These are phyloP conservation scores for Tenthredo mesomela DNA, from an alignment of 2,888 invertebrate genomes.

Conservation along the genomic window DNA sequence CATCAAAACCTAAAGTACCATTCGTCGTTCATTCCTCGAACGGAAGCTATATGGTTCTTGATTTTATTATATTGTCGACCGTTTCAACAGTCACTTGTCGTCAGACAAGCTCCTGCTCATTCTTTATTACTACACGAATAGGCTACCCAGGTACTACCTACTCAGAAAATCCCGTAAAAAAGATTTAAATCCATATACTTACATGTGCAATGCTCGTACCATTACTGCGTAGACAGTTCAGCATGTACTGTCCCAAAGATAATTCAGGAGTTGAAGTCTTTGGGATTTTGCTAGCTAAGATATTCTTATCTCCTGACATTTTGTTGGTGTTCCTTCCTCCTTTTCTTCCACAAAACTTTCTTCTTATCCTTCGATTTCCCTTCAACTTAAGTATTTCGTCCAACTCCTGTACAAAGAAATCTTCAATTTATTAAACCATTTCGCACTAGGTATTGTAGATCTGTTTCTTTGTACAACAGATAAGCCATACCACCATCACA, in stretches of 20 bases:
- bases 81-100: constrained; percentile 45
- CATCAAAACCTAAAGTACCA: constrained; percentile 45
- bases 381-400: not conserved
- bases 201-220: constrained; percentile 56
- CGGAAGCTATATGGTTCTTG: constrained; percentile 45
- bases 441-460: not conserved
- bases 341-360: not conserved
- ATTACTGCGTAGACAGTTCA: constrained; percentile 53
- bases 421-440: not conserved
- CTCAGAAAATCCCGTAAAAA: not conserved
- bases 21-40: constrained; percentile 36
- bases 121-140: constrained; percentile 40
- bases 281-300: not conserved
- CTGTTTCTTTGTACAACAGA: not conserved
- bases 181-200: not conserved
- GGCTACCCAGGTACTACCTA: not conserved
- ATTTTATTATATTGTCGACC: constrained; percentile 50
- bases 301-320: constrained; percentile 8
- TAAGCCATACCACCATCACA: not conserved
- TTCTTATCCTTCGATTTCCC: not conserved
- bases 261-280: constrained; percentile 42
- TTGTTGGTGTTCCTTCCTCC: not conserved
- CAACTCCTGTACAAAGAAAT: not conserved
- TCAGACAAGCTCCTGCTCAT: constrained; percentile 26
- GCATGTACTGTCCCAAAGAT: constrained; percentile 56